Evolutionary conservation across 1,140 invertebrate species (phyloP), one percentile per base, ranked within the genome.

Genomic region (Dinothrombium tinctorium): DNA sequence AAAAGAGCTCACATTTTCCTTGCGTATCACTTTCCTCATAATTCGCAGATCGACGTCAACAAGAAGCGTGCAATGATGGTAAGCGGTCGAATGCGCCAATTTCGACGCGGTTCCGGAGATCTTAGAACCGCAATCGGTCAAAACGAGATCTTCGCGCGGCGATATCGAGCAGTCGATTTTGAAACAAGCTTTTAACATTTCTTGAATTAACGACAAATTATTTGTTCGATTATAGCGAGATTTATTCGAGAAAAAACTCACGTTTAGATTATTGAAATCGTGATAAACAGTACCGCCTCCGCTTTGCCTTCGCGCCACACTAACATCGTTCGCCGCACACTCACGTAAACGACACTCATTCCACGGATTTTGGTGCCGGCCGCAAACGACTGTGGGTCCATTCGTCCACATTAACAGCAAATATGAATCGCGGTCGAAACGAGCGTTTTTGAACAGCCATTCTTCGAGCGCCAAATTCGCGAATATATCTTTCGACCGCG

Each of bases 281-380:
- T 98, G 89, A 58, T 86, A 98, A 15, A 96, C 86, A 14, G 84
- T 77, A 8, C 86, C 87, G 42, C 90, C 92, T n/a, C 86, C 89
- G 58, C 84, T 92, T 52, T 84, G 81, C 15, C 89, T 65, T 37
- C 90, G 65, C 1, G 74, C 89, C 14, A 94, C 49, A 2, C 66
- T 56, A 5, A 54, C 47, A 11, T 29, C 29, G 15, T 40, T 25
- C 33, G 64, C 54, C 17, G 75, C 49, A 24, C 60, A 62, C 3
- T 68, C 60, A 40, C 60, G 46, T 0, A 82, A 56, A 55, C 92
- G 80, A 2, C 76, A 72, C 60, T 98, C 90, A 15, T 74, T 55
- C 76, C 87, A 96, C 2, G 87, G 83, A 61, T 98, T 99, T 58
- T 96, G 90, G 61, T 95, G 81, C 28, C 82, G 66, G 2, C 92